A percentile compares a stretch with the other conserved stretches of the same genome.
Evolutionary conservation across 2,888 invertebrate genomes (phyloP).

Genomic region (Tuberolachnus salignus): DNA sequence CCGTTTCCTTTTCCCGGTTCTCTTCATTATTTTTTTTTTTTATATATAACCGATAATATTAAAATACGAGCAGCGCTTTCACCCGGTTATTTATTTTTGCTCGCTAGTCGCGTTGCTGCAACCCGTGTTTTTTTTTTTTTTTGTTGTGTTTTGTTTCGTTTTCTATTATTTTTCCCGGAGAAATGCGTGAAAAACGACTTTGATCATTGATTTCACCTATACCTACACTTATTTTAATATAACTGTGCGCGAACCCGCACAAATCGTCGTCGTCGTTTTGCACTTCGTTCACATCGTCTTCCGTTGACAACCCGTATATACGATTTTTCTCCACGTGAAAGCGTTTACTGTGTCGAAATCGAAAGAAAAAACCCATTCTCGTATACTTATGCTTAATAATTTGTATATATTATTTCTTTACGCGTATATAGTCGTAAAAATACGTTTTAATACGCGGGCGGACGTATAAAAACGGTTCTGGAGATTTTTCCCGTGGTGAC

Average conservation of each 20-base stretch:
- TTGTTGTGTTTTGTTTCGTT: background rate
- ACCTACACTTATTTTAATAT: no score
- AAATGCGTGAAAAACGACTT: constrained; percentile 38
- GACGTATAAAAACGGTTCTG: background rate
- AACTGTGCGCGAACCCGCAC: background rate
- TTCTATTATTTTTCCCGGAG: constrained; percentile 28
- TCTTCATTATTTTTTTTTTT: background rate
- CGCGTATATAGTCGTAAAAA: background rate
- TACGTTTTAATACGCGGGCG: background rate
- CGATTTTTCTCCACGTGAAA: constrained; percentile 1
- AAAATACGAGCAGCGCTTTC: constrained; percentile 23
- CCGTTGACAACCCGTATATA: background rate
- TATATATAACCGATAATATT: no score
- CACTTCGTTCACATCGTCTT: background rate
- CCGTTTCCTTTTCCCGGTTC: background rate
- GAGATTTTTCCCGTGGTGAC: background rate
- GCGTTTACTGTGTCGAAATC: constrained; percentile 2
- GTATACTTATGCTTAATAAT: background rate
- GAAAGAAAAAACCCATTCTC: background rate
- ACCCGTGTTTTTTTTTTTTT: background rate
- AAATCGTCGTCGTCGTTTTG: background rate
- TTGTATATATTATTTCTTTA: no score
- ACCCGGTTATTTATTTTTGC: background rate
- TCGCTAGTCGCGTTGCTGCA: background rate
- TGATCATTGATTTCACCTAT: constrained; percentile 48